Conservation (phyloP, 64 coral and sea anemone genomes). For the Acropora yongei region DNA sequence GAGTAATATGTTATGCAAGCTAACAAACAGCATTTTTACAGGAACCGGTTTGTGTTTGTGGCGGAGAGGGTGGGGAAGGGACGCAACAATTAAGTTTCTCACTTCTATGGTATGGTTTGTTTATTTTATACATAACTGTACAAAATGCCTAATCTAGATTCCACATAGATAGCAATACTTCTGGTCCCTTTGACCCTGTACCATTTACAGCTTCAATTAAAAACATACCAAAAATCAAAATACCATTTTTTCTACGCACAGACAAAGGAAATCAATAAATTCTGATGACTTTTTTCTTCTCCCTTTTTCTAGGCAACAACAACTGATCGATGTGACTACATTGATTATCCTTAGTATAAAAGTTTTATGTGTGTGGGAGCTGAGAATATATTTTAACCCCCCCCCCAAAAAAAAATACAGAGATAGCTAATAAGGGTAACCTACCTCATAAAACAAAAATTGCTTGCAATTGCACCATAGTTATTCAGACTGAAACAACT, state of each 20-base stretch:
- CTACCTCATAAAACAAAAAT: too few relatives aligned
- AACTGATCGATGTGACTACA: not conserved
- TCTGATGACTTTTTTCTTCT: not conserved
- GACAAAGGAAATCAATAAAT: constrained; percentile 21
- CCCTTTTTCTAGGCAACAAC: not conserved
- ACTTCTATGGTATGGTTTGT: constrained; percentile 7
- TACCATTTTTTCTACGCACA: not conserved
- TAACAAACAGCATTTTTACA: too few relatives aligned
- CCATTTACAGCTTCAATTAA: constrained; percentile 42
- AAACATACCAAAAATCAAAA: constrained; percentile 6
- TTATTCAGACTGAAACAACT: too few relatives aligned
- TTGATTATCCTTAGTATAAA: not conserved
- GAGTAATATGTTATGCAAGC: too few relatives aligned
- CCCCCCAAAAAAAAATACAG: too few relatives aligned
- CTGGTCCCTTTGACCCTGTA: constrained; percentile 7
- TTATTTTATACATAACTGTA: constrained; percentile 62
- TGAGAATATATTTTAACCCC: too few relatives aligned
- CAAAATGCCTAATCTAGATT: constrained; percentile 61
- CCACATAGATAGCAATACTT: constrained; percentile 21
- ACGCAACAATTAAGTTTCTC: too few relatives aligned
- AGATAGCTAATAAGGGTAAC: too few relatives aligned
- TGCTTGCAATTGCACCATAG: too few relatives aligned
- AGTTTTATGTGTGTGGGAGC: not conserved
- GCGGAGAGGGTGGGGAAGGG: too few relatives aligned
- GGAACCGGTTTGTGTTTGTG: too few relatives aligned